phyloP scores from a whole-genome alignment of 2,113 vertebrate species.

The Paradoxurus hermaphroditus region DNA sequence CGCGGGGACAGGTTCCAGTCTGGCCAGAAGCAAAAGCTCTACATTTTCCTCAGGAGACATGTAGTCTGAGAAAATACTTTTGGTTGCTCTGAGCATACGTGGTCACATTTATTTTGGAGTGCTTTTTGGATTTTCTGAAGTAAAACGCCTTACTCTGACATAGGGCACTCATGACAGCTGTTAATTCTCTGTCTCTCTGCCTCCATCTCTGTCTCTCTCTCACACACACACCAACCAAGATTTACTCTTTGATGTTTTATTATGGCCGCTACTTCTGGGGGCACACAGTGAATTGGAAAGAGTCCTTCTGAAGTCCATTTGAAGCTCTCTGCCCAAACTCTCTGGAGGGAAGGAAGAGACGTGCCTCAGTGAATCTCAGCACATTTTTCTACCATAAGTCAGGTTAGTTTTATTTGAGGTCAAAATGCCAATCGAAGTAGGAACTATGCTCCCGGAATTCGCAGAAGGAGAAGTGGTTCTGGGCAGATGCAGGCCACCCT shows the following conservation, averaged over 20 bases:
- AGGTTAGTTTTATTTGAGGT: background rate
- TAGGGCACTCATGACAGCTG: background rate
- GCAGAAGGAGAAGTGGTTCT: background rate
- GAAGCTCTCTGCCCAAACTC: background rate
- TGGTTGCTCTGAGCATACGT: background rate
- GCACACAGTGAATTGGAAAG: background rate
- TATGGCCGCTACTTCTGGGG: background rate
- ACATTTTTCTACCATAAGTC: background rate
- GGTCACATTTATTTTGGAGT: conserved; percentile 48
- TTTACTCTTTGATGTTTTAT: background rate
- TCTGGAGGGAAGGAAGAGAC: background rate
- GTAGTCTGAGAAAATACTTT: conserved; percentile 58
- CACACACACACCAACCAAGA: background rate
- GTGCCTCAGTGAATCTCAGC: background rate
- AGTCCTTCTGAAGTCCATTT: background rate
- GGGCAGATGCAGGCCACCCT: background rate
- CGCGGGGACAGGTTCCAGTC: conserved; percentile 7
- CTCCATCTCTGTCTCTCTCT: background rate
- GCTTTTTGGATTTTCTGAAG: background rate
- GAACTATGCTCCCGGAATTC: background rate
- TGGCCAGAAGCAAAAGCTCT: conserved; percentile 35
- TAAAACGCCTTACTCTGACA: conserved; percentile 12
- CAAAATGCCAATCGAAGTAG: background rate
- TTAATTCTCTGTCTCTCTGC: background rate
- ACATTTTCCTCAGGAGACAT: conserved; percentile 51